A percentile compares a stretch with the other conserved stretches of the same genome.
Conservation (phyloP, 2,113 vertebrate genomes). For the Burhinus oedicnemus region DNA sequence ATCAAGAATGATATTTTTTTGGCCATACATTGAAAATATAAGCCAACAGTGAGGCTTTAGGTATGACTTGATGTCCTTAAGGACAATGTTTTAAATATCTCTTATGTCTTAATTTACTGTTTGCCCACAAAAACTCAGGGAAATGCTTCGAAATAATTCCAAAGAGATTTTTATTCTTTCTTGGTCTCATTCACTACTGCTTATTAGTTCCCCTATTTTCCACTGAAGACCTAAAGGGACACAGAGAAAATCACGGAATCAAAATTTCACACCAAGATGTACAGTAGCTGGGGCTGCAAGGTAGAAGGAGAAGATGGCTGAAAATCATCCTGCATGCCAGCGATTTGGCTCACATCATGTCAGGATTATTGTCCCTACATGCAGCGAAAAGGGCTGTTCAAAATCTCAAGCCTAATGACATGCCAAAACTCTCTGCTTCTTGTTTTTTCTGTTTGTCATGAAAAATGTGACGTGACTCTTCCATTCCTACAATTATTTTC, state of each 20-base stretch:
- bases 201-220: neutral
- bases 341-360: constrained; percentile 28
- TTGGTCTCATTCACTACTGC: neutral
- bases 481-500: neutral
- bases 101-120: neutral
- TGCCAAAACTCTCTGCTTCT: constrained; percentile 66
- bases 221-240: neutral
- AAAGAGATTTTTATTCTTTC: neutral
- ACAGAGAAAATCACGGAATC: rapidly evolving
- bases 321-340: neutral
- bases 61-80: neutral
- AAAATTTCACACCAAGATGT: neutral
- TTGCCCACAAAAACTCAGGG: neutral
- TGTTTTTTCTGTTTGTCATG: constrained; percentile 32
- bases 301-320: neutral
- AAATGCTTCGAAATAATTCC: neutral
- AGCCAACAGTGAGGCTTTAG: neutral
- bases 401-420: constrained; percentile 31
- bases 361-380: constrained; percentile 48
- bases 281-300: neutral
- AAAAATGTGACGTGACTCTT: neutral
- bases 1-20: neutral
- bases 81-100: neutral
- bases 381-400: constrained; percentile 61
- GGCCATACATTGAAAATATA: neutral